A percentile compares a stretch with the other conserved stretches of the same genome.
These are phyloP conservation scores for Drosophila nigricruria DNA, from an alignment of 2,888 invertebrate genomes.

Conservation along the genomic window DNA sequence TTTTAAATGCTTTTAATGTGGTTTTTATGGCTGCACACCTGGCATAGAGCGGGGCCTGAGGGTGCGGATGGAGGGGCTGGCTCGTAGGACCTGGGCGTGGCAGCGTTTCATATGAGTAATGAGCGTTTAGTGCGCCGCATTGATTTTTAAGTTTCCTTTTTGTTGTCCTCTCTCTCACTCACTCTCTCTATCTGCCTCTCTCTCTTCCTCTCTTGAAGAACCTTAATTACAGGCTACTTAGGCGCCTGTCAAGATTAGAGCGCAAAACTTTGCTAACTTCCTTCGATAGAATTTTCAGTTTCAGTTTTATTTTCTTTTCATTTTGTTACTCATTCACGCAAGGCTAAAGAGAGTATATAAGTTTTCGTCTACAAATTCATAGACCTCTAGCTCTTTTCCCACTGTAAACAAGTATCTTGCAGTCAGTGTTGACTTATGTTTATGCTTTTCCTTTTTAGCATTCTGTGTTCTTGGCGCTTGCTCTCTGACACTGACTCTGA, in stretches of 20 bases:
- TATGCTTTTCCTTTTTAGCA: constrained; percentile 7
- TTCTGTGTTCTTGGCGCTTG: constrained; percentile 14
- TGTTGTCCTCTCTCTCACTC: neutral
- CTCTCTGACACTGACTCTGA: constrained; percentile 46
- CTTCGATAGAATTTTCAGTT: constrained; percentile 27
- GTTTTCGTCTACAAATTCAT: neutral
- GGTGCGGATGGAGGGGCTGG: neutral
- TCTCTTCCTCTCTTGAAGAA: constrained; percentile 12
- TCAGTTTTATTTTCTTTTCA: constrained; percentile 5
- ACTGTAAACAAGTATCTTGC: neutral
- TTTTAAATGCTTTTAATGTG: constrained; percentile 79
- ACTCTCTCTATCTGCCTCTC: no score
- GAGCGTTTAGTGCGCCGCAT: constrained; percentile 72
- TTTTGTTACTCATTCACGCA: neutral
- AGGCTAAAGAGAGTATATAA: neutral
- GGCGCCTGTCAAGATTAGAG: constrained; percentile 67
- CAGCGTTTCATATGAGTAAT: constrained; percentile 69
- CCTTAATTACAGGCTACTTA: constrained; percentile 67
- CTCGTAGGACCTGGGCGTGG: neutral
- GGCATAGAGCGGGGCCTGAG: neutral
- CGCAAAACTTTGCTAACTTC: constrained; percentile 52
- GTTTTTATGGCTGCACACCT: constrained; percentile 66
- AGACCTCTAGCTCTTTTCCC: neutral
- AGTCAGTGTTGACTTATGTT: neutral
- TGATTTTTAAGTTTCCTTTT: constrained; percentile 66